Evolutionary conservation across 2,888 invertebrate species (phyloP).

Genomic region (Folsomia candida): DNA sequence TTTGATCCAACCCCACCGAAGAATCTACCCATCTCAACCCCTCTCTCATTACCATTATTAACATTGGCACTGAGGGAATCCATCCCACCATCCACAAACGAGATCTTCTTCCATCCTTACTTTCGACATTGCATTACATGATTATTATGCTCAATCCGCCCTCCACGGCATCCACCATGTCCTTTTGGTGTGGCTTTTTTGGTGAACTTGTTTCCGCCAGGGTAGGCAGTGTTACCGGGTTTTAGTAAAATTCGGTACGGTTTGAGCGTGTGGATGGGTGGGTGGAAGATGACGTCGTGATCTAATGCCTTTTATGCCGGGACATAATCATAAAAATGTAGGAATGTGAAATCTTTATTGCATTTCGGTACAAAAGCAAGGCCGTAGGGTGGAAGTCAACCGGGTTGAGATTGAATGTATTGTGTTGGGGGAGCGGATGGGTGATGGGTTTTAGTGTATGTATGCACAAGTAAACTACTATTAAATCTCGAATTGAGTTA

Average conservation of each 20-base stretch:
- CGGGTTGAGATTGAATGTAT: background rate
- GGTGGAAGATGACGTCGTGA: background rate
- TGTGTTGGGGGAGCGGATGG: background rate
- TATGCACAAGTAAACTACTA: background rate
- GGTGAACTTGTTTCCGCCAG: background rate
- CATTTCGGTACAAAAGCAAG: conserved; percentile 10
- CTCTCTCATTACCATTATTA: conserved; percentile 1
- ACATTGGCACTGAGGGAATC: background rate
- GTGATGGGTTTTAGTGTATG: too few relatives aligned
- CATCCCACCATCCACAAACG: background rate
- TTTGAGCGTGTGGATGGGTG: conserved; percentile 14
- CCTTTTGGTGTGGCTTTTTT: background rate
- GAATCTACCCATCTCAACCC: too few relatives aligned
- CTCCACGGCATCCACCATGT: background rate
- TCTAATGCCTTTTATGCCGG: background rate
- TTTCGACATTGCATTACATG: background rate
- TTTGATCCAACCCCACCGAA: too few relatives aligned
- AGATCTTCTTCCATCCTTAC: background rate
- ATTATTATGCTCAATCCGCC: background rate
- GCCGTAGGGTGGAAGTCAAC: background rate
- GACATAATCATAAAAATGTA: conserved; percentile 10
- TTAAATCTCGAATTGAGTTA: background rate
- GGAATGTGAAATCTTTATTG: conserved; percentile 19
- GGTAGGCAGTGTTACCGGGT: background rate
- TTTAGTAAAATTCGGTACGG: conserved; percentile 9